These are phyloP conservation scores for Poecilia gillii DNA, from an alignment of 2,797 vertebrate genomes.

Conservation along the genomic window DNA sequence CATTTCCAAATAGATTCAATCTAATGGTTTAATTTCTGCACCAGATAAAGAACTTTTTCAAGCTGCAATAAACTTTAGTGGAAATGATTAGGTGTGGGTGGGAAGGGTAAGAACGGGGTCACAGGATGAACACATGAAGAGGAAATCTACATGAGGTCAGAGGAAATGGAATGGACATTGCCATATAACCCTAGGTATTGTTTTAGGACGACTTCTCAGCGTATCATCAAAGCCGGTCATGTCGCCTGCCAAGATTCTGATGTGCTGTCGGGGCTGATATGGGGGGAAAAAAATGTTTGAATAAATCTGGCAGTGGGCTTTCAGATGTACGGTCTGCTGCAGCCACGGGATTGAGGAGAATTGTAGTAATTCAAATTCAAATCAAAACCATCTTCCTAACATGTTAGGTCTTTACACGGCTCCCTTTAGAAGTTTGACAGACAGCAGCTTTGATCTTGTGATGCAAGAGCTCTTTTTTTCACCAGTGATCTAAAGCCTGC, in stretches of 20 bases:
- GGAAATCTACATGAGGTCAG: constrained; percentile 63
- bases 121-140: constrained; percentile 51
- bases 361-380: constrained; percentile 47
- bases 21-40: constrained; percentile 52
- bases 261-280: constrained; percentile 27
- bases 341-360: constrained; percentile 29
- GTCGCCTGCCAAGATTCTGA: constrained; percentile 23
- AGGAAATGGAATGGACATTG: constrained; percentile 58
- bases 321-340: constrained; percentile 19
- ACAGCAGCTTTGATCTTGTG: constrained; percentile 54
- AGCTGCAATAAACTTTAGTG: constrained; percentile 35
- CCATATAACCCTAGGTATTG: constrained; percentile 58
- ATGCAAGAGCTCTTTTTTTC: constrained; percentile 49
- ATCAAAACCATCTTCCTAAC: constrained; percentile 52
- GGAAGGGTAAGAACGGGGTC: constrained; percentile 52
- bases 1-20: constrained; percentile 47
- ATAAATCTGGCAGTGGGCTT: constrained; percentile 35
- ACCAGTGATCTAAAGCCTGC: constrained; percentile 52
- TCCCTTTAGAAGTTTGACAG: constrained; percentile 33
- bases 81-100: constrained; percentile 58
- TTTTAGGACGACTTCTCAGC: constrained; percentile 50
- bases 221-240: constrained; percentile 33
- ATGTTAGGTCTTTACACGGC: constrained; percentile 52
- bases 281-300: constrained; percentile 10
- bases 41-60: constrained; percentile 40